Evolutionary conservation across 2,797 vertebrate genomes (phyloP).

Genomic region (Mallotus villosus): DNA sequence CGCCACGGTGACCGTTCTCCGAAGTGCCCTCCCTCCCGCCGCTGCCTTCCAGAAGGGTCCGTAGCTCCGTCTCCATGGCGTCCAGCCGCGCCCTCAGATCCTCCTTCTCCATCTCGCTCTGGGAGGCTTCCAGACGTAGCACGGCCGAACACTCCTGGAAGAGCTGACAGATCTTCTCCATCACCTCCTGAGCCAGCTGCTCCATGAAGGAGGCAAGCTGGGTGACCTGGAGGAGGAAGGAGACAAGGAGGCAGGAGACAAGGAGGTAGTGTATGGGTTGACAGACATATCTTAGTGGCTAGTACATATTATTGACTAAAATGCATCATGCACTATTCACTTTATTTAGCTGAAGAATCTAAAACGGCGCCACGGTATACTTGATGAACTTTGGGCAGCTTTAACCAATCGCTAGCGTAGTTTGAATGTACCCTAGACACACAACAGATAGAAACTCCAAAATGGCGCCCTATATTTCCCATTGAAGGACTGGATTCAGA

Average conservation of each 20-base stretch:
- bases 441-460: slow-evolving; percentile 56
- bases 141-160: slow-evolving; percentile 62
- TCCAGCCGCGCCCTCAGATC: slow-evolving; percentile 59
- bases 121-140: slow-evolving; percentile 59
- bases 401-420: slow-evolving; percentile 12
- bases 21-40: not conserved
- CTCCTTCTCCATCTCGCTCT: slow-evolving; percentile 46
- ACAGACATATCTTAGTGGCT: not conserved
- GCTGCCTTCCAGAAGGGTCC: slow-evolving; percentile 42
- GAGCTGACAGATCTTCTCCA: slow-evolving; percentile 68
- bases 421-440: slow-evolving; percentile 44
- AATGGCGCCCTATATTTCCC: slow-evolving; percentile 33
- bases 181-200: slow-evolving; percentile 64
- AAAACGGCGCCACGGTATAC: not conserved
- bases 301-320: not conserved
- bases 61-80: slow-evolving; percentile 52
- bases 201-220: slow-evolving; percentile 63
- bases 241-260: not conserved
- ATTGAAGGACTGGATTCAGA: not conserved
- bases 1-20: slow-evolving; percentile 23
- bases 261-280: not conserved
- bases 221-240: slow-evolving; percentile 48
- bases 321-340: not conserved
- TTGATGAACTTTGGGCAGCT: not conserved
- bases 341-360: not conserved